phyloP scores from a whole-genome alignment of 2,797 vertebrate species.

The Gallinago solitaria region DNA sequence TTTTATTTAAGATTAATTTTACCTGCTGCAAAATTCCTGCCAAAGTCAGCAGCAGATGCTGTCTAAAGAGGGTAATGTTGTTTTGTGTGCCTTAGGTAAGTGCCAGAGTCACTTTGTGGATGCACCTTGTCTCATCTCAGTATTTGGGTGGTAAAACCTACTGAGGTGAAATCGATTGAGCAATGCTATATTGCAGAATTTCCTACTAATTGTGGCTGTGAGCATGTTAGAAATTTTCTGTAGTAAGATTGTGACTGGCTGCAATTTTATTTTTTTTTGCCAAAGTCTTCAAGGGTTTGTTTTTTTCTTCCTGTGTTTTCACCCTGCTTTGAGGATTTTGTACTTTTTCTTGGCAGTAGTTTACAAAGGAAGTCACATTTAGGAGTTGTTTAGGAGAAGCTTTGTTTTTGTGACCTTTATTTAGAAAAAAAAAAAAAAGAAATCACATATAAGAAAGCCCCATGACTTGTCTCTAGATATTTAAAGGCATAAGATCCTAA shows the following conservation, averaged over 20 bases:
- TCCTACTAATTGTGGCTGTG: background rate
- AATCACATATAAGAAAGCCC: background rate
- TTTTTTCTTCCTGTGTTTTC: background rate
- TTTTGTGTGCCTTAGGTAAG: background rate
- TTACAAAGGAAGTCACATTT: background rate
- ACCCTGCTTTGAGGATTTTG: background rate
- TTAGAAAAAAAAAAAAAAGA: background rate
- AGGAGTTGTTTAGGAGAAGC: background rate
- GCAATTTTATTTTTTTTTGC: background rate
- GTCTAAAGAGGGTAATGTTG: background rate
- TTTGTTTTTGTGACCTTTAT: slow-evolving; percentile 21
- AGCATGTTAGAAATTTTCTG: background rate
- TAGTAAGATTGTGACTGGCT: background rate
- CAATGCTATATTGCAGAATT: background rate
- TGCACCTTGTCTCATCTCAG: background rate
- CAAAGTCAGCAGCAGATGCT: background rate
- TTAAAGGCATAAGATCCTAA: slow-evolving; percentile 16
- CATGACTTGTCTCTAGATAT: background rate
- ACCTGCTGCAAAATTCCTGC: background rate
- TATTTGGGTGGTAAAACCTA: background rate
- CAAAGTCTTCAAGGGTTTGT: background rate
- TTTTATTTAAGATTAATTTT: background rate
- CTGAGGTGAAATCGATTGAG: background rate
- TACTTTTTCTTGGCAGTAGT: background rate
- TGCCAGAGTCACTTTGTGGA: background rate